Conservation (phyloP, 2,888 invertebrate genomes). For the Platycheirus rosarum region DNA sequence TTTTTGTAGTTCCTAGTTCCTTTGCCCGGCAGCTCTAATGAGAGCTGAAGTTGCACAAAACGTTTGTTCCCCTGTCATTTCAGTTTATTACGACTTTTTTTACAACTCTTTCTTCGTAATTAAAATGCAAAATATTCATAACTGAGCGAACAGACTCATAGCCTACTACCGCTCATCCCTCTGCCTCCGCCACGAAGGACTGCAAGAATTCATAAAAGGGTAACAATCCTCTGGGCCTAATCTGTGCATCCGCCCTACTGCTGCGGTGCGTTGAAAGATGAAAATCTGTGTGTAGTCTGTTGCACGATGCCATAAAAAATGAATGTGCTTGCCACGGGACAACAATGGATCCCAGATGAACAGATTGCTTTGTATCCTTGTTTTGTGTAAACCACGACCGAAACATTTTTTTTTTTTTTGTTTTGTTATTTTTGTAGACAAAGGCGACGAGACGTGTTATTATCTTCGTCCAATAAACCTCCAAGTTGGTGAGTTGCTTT, state of each 20-base stretch:
- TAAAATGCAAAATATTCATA: conserved; percentile 70
- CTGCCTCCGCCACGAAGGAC: no score
- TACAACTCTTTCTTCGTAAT: conserved; percentile 52
- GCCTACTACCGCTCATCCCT: conserved; percentile 11
- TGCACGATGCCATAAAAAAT: conserved; percentile 41
- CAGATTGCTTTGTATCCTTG: conserved; percentile 20
- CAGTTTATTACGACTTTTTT: conserved; percentile 34
- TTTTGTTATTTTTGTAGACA: conserved; percentile 2
- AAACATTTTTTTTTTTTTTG: not conserved
- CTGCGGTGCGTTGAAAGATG: conserved; percentile 10
- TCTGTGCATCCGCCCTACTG: conserved; percentile 16
- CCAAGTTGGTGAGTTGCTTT: conserved; percentile 42
- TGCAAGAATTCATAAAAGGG: not conserved
- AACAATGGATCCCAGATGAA: conserved; percentile 41
- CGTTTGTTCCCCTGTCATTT: conserved; percentile 37
- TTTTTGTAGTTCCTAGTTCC: conserved; percentile 14
- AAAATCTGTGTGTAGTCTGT: conserved; percentile 59
- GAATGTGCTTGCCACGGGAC: conserved; percentile 40
- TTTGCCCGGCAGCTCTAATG: conserved; percentile 18
- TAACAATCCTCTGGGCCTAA: conserved; percentile 19
- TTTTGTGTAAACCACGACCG: conserved; percentile 37
- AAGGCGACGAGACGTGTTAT: conserved; percentile 36
- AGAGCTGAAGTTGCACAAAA: conserved; percentile 32
- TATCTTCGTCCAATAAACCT: conserved; percentile 35
- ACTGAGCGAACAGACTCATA: conserved; percentile 30